Evolutionary conservation across 1,140 invertebrate species (phyloP).

Genomic region (Callitettix versicolor): DNA sequence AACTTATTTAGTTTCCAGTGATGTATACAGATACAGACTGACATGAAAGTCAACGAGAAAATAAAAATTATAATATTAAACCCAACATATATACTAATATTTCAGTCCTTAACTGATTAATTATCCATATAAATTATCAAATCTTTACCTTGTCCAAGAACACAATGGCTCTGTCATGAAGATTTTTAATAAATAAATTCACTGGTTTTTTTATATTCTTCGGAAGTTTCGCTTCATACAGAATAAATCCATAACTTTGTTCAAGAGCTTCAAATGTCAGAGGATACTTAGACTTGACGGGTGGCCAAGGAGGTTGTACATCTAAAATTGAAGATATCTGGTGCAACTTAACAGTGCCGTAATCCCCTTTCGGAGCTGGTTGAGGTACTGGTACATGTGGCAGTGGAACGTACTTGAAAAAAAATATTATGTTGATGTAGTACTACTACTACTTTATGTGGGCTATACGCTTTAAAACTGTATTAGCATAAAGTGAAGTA

Average conservation of each 20-base stretch:
- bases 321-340: conserved; percentile 37
- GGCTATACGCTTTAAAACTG: too few species aligned
- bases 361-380: conserved; percentile 35
- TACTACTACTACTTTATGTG: background rate
- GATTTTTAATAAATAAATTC: background rate
- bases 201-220: background rate
- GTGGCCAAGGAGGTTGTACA: conserved; percentile 24
- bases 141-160: conserved; percentile 51
- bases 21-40: too few species aligned
- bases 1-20: too few species aligned
- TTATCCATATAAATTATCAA: too few species aligned
- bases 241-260: conserved; percentile 51
- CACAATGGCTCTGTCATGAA: conserved; percentile 58
- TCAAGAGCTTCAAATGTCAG: conserved; percentile 50
- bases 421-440: background rate
- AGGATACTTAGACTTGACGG: conserved; percentile 31
- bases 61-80: too few species aligned
- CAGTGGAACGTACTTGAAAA: conserved; percentile 35
- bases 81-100: too few species aligned
- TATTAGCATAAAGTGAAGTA: too few species aligned
- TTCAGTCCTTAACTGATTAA: too few species aligned
- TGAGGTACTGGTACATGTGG: conserved; percentile 26
- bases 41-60: too few species aligned
- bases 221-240: conserved; percentile 50
- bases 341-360: conserved; percentile 39